Base-by-base conservation (phyloP, 2,797 vertebrate species). In the Hyperoplus lanceolatus region DNA sequence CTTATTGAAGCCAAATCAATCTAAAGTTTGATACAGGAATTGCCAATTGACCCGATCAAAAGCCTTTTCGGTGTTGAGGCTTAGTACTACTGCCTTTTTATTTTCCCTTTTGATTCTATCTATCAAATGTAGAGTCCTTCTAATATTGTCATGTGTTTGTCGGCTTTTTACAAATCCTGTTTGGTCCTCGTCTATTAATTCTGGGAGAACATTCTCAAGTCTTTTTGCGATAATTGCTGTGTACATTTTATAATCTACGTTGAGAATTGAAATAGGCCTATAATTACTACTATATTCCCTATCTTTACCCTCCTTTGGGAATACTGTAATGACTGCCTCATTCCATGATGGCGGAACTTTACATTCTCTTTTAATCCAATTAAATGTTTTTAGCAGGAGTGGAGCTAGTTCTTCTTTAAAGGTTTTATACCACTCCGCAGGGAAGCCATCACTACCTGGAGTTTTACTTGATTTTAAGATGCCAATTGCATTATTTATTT, bases 11-110 rank as follows among this genome's bases (percentile, higher is more conserved):
- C 59, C 43, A 70, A 74, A 70, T 69, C 21, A 42, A 9, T 54
- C 16, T 46, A 72, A 43, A 14, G 41, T 16, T 58, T 56, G 5
- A 15, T 38, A 56, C 13, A 56, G 15, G 29, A 56, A 56, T 56
- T 13, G 3, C 77, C n/a, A 69, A 43, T 7, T 76, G 13, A 77
- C 55, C 13, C 43, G 43, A 56, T 81, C 70, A 71, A 77, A 74
- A 0, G 42, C 54, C 16, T 84, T 77, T 58, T 77, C 69, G n/a
- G 68, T 58, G 41, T 73, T 57, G 2, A 73, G 13, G 21, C 81
- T 69, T 10, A 75, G 7, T 60, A 60, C 57, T 59, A 43, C 16
- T 16, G 8, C 5, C 21, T 60, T 60, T 60, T 21, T 45, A 41
- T 11, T 16, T 16, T 57, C 9, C 3, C 55, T 39, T 1, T 57